These are phyloP conservation scores for Seira sanloemensis DNA, from an alignment of 2,888 invertebrate species.

Conservation along the genomic window DNA sequence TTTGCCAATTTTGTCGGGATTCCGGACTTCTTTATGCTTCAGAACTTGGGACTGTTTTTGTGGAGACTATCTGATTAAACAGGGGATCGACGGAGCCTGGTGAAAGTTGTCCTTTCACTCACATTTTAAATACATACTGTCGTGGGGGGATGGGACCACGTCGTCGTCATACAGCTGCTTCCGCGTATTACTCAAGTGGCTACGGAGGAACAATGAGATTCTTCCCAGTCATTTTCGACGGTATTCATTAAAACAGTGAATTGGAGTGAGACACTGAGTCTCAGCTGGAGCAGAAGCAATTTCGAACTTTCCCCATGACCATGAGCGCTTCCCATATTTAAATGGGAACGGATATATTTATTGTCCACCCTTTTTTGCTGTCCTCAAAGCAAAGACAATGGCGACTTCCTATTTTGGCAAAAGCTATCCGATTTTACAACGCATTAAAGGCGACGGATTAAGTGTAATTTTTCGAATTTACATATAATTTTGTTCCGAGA, in stretches of 20 bases:
- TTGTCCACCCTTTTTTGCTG: conserved; percentile 33
- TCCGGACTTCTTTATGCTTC: no score
- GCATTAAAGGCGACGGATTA: conserved; percentile 23
- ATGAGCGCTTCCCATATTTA: conserved; percentile 20
- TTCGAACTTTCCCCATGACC: neutral
- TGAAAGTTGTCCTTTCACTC: neutral
- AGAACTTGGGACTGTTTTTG: no score
- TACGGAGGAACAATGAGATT: conserved; percentile 13
- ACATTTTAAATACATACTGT: neutral
- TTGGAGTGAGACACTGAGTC: conserved; percentile 15
- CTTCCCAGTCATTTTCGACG: neutral
- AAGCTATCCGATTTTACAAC: conserved; percentile 17
- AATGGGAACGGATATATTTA: conserved; percentile 23
- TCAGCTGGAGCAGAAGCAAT: conserved; percentile 36
- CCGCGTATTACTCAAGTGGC: neutral
- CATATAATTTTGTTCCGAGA: conserved; percentile 27
- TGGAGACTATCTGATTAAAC: no score
- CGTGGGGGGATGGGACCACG: no score
- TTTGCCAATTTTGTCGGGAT: neutral
- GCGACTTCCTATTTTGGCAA: conserved; percentile 20
- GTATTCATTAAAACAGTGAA: conserved; percentile 17
- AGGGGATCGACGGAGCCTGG: no score
- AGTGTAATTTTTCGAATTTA: conserved; percentile 37
- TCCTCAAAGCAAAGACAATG: no score
- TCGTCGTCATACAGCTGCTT: neutral